Percentiles rank a stretch among this genome's conserved stretches.
Conservation (phyloP, 2,797 vertebrate species). For the Scolopax bukidnonensis region DNA sequence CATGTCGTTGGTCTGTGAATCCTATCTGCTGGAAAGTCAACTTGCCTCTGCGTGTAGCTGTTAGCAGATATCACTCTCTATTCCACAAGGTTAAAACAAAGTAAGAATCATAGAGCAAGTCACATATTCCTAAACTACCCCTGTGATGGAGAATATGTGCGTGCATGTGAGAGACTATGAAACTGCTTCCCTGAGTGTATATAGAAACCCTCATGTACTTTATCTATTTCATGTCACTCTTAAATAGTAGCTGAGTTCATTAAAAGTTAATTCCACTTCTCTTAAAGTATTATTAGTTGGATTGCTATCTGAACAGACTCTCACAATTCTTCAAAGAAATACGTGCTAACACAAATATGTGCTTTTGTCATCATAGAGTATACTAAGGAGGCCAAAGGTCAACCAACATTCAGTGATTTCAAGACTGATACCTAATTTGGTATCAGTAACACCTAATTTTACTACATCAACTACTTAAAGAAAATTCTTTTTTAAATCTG, state of each 20-base stretch:
- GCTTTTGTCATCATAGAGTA: not conserved
- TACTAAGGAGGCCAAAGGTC: not conserved
- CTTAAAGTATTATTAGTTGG: not conserved
- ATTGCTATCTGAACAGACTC: not conserved
- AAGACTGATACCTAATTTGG: not conserved
- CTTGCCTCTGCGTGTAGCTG: not conserved
- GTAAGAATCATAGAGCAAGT: not conserved
- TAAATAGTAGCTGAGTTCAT: not conserved
- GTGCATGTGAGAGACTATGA: not conserved
- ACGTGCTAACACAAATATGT: not conserved
- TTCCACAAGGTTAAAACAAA: not conserved
- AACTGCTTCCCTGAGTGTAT: constrained; percentile 20
- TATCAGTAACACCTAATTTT: not conserved
- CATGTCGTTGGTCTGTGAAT: not conserved
- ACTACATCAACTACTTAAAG: not conserved
- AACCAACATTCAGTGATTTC: not conserved
- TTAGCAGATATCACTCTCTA: not conserved
- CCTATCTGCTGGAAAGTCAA: constrained; percentile 1
- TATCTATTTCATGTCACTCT: not conserved
- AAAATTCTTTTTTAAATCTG: not conserved
- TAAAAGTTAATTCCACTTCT: not conserved
- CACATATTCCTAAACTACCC: not conserved
- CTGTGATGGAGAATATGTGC: not conserved
- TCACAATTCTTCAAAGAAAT: not conserved
- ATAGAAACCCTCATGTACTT: not conserved